Base-by-base conservation (phyloP, 2,113 vertebrate species). In the Callionymus lyra region DNA sequence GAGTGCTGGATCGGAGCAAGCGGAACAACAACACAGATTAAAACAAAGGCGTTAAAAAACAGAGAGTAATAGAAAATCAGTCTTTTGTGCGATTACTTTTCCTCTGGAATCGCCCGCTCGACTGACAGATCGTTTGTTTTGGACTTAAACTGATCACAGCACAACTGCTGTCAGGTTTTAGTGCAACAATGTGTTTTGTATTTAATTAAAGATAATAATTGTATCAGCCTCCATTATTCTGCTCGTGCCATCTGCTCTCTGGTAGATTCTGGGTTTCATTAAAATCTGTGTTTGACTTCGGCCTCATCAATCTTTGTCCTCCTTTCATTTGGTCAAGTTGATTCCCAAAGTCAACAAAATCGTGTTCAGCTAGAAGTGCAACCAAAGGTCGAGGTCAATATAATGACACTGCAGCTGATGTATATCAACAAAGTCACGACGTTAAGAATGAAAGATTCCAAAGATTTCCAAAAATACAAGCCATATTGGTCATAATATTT, bases 191-290 rank as follows among this genome's bases (percentile, higher is more conserved):
- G 49, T 73, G 63, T 56, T 63, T 73, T 54, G 70, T 78, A 83
- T 72, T 59, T 31, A 52, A 82, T 82, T 38, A 74, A 70, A 80
- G 63, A 59, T 64, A 72, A 79, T 81, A 76, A 76, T 82, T 67
- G 12, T 76, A 78, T 82, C 70, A 74, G 34, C 17, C 53, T 31
- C 56, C 38, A 51, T 70, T 51, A 70, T 61, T 64, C 63, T 65
- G 59, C 54, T 31, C 1, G 31, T 56, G 59, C 79, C 85, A 85
- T 79, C 82, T 84, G 80, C 59, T 67, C 54, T 44, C 44, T 46
- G 47, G 57, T 43, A 43, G 55, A 38, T 57, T 47, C 33, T 38
- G 21, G 41, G 44, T 47, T 47, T 58, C 38, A 65, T 58, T 60
- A 44, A 18, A 31, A 44, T 1, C 27, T 21, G 9, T 52, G 53